Conservation (phyloP, 1,140 invertebrate species). For the Drosophila busckii region DNA sequence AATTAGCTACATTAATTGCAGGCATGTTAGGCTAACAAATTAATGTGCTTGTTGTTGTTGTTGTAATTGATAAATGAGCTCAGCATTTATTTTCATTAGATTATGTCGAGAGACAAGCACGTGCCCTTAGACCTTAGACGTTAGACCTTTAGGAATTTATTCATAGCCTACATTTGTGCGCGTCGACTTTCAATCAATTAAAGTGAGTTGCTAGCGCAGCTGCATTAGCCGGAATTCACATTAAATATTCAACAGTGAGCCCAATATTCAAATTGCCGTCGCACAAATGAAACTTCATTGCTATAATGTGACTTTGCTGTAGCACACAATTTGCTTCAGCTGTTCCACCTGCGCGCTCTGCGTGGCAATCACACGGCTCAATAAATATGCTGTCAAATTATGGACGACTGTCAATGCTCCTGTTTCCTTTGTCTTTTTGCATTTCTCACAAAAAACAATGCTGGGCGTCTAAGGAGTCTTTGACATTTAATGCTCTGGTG, state of each 20-base stretch:
- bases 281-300: no score
- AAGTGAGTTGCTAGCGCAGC: slow-evolving; percentile 1
- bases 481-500: slow-evolving; percentile 47
- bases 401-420: background rate
- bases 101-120: no score
- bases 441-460: slow-evolving; percentile 39
- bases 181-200: background rate
- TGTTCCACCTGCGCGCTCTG: slow-evolving; percentile 39
- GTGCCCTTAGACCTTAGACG: no score
- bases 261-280: background rate
- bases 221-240: background rate
- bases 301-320: background rate
- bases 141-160: no score
- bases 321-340: slow-evolving; percentile 3
- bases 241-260: slow-evolving; percentile 19
- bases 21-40: slow-evolving; percentile 40
- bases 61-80: slow-evolving; percentile 56
- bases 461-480: slow-evolving; percentile 42
- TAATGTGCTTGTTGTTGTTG: slow-evolving; percentile 26
- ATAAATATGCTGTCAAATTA: slow-evolving; percentile 23
- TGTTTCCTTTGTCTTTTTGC: slow-evolving; percentile 7
- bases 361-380: slow-evolving; percentile 50
- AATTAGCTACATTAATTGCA: slow-evolving; percentile 47
- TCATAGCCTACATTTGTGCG: background rate
- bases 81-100: slow-evolving; percentile 55